These are phyloP conservation scores for Takifugu ocellatus DNA, from an alignment of 2,797 vertebrate genomes.

Conservation along the genomic window DNA sequence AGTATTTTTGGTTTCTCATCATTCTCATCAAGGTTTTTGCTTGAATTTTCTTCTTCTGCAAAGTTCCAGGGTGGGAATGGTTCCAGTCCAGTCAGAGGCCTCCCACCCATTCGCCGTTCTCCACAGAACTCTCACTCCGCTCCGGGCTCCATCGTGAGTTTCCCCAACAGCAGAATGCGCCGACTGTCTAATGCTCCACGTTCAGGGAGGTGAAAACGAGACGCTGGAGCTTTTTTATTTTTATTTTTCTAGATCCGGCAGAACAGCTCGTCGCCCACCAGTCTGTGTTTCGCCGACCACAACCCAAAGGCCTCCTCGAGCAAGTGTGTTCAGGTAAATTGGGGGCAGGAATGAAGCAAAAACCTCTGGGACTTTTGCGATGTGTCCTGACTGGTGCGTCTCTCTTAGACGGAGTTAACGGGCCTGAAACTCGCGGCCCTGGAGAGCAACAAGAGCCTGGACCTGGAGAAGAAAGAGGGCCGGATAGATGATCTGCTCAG, in stretches of 20 bases:
- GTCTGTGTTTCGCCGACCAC: conserved; percentile 91
- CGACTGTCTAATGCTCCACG: neutral
- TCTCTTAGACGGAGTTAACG: conserved; percentile 91
- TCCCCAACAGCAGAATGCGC: neutral
- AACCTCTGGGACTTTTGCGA: neutral
- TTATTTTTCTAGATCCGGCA: conserved; percentile 81
- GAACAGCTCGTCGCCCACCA: conserved; percentile 96
- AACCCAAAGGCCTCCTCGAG: conserved; percentile 91
- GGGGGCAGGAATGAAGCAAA: neutral
- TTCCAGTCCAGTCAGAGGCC: conserved; percentile 93
- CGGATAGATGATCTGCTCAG: conserved; percentile 99
- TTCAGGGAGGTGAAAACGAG: neutral
- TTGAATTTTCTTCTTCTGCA: conserved; percentile 14
- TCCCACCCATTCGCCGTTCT: conserved; percentile 90
- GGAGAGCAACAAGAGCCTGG: conserved; percentile 99
- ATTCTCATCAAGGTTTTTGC: neutral
- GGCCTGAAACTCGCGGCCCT: conserved; percentile 95
- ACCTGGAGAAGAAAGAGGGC: conserved; percentile 98
- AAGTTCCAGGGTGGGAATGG: conserved; percentile 97
- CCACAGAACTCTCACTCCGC: conserved; percentile 96
- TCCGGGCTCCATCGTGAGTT: conserved; percentile 89
- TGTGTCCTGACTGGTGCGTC: conserved; percentile 5
- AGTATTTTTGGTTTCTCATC: conserved; percentile 41
- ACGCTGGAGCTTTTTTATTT: neutral
- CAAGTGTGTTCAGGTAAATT: conserved; percentile 88